Base-by-base conservation (phyloP, 2,797 vertebrate species). In the Micrastur ruficollis region DNA sequence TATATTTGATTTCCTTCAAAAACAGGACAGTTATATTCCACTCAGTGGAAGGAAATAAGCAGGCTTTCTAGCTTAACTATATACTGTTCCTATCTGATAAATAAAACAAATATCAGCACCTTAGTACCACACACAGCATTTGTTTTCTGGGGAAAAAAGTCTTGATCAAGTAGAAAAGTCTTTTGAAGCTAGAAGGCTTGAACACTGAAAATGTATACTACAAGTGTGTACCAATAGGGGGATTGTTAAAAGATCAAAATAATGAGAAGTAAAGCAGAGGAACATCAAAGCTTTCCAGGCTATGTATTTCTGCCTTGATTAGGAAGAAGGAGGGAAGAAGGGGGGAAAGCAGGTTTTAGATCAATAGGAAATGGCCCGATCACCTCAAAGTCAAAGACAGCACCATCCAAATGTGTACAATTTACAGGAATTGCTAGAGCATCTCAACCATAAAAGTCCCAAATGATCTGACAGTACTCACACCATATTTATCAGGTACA, bases 161-260 rank as follows among this genome's bases (percentile, higher is more conserved):
- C 46, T 71, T 85, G 46, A 78, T 91, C 75, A 75, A 73, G 56
- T 67, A 61, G 76, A 89, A 56, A 36, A 52, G 53, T n/a, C 90
- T 93, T 96, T 81, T 93, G 90, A 96, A 97, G 87, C 72, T 72
- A 67, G 84, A 88, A 92, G 86, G 89, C 84, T 89, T 8, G 56
- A 91, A 74, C 70, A 50, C 79, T 89, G 83, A 23, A 86, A 82
- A 96, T 78, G 67, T 89, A 79, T 8, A 19, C 62, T 81, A 67
- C 56, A 86, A 82, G 68, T 62, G 55, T 92, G 81, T 93, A 92
- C 81, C 86, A 88, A 92, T 40, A 86, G 76, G 88, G 44, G 73
- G 80, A 92, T 91, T 95, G 92, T 96, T 96, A 86, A 94, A 95
- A 92, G 84, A 96, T 96, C 92, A 96, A 96, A 96, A 97, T 88